Percentiles rank a stretch among this genome's conserved stretches.
phyloP scores from a whole-genome alignment of 2,113 vertebrate species.

The Tetrao urogallus region DNA sequence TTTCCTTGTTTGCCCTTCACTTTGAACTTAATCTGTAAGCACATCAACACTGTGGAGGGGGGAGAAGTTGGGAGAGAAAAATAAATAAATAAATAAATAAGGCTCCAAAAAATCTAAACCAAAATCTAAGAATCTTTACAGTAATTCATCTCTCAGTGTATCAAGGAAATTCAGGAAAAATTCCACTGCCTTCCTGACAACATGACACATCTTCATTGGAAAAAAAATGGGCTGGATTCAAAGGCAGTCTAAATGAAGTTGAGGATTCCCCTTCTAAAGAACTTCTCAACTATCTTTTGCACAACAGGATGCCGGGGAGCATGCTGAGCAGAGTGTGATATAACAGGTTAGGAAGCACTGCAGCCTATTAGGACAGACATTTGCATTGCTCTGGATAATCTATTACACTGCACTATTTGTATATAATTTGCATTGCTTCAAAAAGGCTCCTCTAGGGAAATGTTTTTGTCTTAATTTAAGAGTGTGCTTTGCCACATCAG shows the following conservation, averaged over 20 bases:
- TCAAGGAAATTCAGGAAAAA: neutral
- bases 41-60: neutral
- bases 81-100: neutral
- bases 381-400: slow-evolving; percentile 12
- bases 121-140: neutral
- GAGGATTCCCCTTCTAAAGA: neutral
- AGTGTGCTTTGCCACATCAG: neutral
- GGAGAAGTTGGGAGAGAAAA: neutral
- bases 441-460: neutral
- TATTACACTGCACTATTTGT: neutral
- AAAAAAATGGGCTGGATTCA: neutral
- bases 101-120: neutral
- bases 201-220: neutral
- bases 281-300: neutral
- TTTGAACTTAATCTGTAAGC: neutral
- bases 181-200: neutral
- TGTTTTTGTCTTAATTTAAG: neutral
- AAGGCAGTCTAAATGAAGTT: slow-evolving; percentile 13
- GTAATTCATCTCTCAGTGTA: neutral
- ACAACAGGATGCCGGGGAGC: neutral
- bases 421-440: neutral
- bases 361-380: neutral
- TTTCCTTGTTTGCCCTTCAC: neutral
- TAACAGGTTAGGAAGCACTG: slow-evolving; percentile 21
- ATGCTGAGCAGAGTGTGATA: slow-evolving; percentile 14